These are phyloP conservation scores for Orius laevigatus DNA, from an alignment of 1,140 invertebrate species.

Conservation along the genomic window DNA sequence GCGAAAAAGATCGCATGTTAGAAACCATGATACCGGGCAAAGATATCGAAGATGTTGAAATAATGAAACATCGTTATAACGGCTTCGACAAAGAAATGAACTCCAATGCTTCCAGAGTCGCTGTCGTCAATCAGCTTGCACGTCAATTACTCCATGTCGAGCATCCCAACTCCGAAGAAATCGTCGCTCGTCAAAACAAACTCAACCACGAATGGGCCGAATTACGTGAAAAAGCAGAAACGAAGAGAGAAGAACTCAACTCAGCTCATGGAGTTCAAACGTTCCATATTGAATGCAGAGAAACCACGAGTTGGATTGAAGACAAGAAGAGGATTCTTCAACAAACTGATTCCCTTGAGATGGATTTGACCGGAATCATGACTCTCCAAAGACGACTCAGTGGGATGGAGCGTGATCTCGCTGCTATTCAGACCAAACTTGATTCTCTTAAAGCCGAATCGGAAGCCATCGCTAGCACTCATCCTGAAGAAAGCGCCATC, in stretches of 20 bases:
- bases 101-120: constrained; percentile 87
- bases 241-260: constrained; percentile 85
- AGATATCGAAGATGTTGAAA: constrained; percentile 98
- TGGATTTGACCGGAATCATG: constrained; percentile 83
- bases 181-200: constrained; percentile 74
- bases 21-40: constrained; percentile 92
- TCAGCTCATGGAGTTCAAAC: constrained; percentile 95
- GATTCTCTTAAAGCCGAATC: constrained; percentile 86
- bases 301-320: constrained; percentile 98
- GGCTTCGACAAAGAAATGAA: constrained; percentile 99
- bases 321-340: constrained; percentile 96
- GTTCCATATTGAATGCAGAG: constrained; percentile 98
- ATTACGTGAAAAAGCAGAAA: constrained; percentile 76
- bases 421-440: constrained; percentile 94
- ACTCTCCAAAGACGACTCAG: constrained; percentile 74
- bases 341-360: constrained; percentile 72
- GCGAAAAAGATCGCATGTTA: constrained; percentile 95
- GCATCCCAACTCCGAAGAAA: constrained; percentile 93
- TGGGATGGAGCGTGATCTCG: constrained; percentile 96
- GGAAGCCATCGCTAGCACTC: constrained; percentile 72
- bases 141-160: constrained; percentile 87
- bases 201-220: constrained; percentile 75
- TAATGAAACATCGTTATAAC: constrained; percentile 98
- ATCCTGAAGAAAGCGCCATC: constrained; percentile 87
- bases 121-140: constrained; percentile 92